These are phyloP conservation scores for Temnothorax nylanderi DNA, from an alignment of 1,140 invertebrate species.

Conservation along the genomic window DNA sequence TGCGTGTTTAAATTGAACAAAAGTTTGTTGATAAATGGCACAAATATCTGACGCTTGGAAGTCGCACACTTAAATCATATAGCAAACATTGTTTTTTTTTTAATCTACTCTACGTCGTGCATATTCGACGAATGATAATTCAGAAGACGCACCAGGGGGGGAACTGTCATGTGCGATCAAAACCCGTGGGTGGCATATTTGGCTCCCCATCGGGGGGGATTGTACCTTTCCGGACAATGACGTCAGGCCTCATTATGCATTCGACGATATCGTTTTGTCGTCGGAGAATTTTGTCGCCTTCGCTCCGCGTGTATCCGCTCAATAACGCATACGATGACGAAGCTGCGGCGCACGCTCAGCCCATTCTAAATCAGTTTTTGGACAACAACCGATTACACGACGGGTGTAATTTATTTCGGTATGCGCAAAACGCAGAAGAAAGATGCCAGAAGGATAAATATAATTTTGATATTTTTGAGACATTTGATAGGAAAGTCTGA, in stretches of 20 bases:
- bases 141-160: neutral
- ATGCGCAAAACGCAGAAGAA: neutral
- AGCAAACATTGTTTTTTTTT: conserved; percentile 3
- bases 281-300: conserved; percentile 38
- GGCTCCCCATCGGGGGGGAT: conserved; percentile 28
- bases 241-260: conserved; percentile 50
- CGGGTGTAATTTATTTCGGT: neutral
- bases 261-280: conserved; percentile 52
- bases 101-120: neutral
- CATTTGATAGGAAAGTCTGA: neutral
- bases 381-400: neutral
- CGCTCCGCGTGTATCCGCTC: conserved; percentile 27
- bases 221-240: conserved; percentile 42
- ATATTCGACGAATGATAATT: conserved; percentile 40
- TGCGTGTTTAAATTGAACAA: neutral
- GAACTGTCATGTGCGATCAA: conserved; percentile 33
- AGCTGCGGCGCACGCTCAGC: neutral
- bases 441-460: neutral
- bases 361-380: conserved; percentile 7
- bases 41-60: neutral
- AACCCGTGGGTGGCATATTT: conserved; percentile 52
- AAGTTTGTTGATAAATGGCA: conserved; percentile 6
- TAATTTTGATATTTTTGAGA: neutral
- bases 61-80: neutral
- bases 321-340: conserved; percentile 35